These are phyloP conservation scores for Varanus komodoensis DNA, from an alignment of 2,113 vertebrate genomes.

Conservation along the genomic window DNA sequence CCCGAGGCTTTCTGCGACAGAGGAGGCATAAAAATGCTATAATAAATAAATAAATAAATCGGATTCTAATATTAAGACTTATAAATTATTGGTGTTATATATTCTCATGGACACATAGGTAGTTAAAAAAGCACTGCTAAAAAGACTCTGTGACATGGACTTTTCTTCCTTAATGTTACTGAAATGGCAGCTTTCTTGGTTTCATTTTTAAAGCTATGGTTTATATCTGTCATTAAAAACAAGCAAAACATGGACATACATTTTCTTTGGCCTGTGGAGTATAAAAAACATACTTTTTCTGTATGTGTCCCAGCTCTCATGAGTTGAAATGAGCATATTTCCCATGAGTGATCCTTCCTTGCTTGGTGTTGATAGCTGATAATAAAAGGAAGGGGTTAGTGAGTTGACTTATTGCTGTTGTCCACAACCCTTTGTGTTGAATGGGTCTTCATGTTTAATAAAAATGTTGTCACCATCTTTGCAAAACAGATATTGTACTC, in stretches of 20 bases:
- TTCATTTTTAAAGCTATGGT: constrained; percentile 50
- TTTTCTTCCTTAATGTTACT: constrained; percentile 7
- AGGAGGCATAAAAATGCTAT: too few relatives aligned
- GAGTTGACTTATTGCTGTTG: constrained; percentile 42
- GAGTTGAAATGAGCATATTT: constrained; percentile 48
- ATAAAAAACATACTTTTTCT: background rate
- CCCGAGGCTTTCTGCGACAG: too few relatives aligned
- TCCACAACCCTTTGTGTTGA: constrained; percentile 33
- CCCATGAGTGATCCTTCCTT: constrained; percentile 9
- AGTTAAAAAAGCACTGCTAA: constrained; percentile 42
- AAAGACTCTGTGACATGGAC: constrained; percentile 26
- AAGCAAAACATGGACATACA: background rate
- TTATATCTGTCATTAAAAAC: constrained; percentile 20
- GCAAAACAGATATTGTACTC: constrained; percentile 58
- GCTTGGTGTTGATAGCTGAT: constrained; percentile 18
- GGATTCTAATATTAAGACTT: constrained; percentile 21
- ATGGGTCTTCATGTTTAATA: constrained; percentile 31
- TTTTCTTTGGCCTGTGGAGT: constrained; percentile 18
- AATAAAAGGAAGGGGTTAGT: constrained; percentile 48
- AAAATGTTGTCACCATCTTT: constrained; percentile 61
- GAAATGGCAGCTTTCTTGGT: background rate
- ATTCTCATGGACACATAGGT: constrained; percentile 46
- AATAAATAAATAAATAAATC: background rate
- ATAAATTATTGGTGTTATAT: constrained; percentile 32
- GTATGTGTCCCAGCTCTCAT: background rate